Evolutionary conservation across 2,797 vertebrate genomes (phyloP).

Genomic region (Chloroceryle inda): DNA sequence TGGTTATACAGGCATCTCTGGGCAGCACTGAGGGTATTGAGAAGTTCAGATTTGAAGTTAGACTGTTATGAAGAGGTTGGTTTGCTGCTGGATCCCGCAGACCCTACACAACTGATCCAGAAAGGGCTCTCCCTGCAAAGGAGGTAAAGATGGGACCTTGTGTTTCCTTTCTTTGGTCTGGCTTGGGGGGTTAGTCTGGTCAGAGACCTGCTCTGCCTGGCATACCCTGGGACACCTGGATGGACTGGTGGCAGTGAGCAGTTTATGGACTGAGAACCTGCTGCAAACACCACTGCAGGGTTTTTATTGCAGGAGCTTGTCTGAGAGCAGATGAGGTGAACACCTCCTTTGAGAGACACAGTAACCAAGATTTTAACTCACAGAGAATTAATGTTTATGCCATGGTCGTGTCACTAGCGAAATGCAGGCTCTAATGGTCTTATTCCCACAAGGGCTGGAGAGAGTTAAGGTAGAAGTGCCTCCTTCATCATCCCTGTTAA

Average conservation of each 20-base stretch:
- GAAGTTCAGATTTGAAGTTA: not conserved
- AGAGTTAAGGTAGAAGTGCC: constrained; percentile 15
- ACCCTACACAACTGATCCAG: not conserved
- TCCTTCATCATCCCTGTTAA: not conserved
- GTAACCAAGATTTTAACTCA: not conserved
- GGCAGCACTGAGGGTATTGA: accelerated
- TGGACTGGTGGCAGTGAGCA: not conserved
- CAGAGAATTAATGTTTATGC: not conserved
- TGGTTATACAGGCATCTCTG: not conserved
- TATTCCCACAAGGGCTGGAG: not conserved
- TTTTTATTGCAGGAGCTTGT: not conserved
- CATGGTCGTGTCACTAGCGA: not conserved
- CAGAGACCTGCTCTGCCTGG: not conserved
- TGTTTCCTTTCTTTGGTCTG: not conserved
- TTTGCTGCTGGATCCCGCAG: not conserved
- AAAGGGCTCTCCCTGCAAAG: not conserved
- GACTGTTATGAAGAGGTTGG: accelerated
- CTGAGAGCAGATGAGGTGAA: not conserved
- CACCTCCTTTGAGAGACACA: accelerated
- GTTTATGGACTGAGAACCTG: accelerated
- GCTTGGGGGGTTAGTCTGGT: not conserved
- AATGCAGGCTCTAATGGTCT: not conserved
- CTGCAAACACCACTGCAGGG: not conserved
- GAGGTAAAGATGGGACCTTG: not conserved
- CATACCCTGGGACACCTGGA: too few relatives aligned